Conservation (phyloP, 2,797 vertebrate species). For the Iguana delicatissima region DNA sequence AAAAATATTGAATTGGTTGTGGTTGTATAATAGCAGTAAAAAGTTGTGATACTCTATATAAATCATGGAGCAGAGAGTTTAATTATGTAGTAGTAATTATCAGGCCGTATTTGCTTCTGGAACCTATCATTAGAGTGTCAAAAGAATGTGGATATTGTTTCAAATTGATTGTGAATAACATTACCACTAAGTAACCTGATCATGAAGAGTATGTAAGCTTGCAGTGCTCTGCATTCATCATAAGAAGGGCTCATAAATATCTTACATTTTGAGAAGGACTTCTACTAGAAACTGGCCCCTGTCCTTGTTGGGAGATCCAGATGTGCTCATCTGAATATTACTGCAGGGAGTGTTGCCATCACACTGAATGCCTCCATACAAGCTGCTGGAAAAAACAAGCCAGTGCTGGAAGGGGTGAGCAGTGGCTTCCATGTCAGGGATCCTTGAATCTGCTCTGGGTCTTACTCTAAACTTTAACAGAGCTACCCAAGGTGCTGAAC, state of each 20-base stretch:
- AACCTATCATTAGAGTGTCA: slow-evolving; percentile 20
- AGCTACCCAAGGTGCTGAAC: too few relatives aligned
- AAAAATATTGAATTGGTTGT: slow-evolving; percentile 75
- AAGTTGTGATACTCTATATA: slow-evolving; percentile 32
- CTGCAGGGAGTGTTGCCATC: neutral
- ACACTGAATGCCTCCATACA: neutral
- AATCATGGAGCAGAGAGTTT: slow-evolving; percentile 17
- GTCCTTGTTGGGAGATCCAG: neutral
- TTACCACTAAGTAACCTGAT: slow-evolving; percentile 20
- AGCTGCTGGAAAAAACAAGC: neutral
- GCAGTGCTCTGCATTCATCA: rapidly evolving
- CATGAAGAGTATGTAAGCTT: neutral
- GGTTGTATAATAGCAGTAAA: slow-evolving; percentile 59
- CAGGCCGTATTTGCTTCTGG: slow-evolving; percentile 5
- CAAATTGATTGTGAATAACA: neutral
- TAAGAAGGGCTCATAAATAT: neutral
- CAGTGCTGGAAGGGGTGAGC: too few relatives aligned
- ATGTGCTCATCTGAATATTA: neutral
- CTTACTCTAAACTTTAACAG: too few relatives aligned
- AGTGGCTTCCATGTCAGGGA: too few relatives aligned
- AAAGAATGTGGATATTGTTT: neutral
- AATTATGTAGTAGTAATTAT: slow-evolving; percentile 31
- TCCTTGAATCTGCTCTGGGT: too few relatives aligned
- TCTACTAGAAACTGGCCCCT: neutral
- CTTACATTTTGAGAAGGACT: neutral